Evolutionary conservation across 2,113 vertebrate genomes (phyloP), one percentile per base, ranked within the genome.

Genomic region (Pygoscelis adeliae): DNA sequence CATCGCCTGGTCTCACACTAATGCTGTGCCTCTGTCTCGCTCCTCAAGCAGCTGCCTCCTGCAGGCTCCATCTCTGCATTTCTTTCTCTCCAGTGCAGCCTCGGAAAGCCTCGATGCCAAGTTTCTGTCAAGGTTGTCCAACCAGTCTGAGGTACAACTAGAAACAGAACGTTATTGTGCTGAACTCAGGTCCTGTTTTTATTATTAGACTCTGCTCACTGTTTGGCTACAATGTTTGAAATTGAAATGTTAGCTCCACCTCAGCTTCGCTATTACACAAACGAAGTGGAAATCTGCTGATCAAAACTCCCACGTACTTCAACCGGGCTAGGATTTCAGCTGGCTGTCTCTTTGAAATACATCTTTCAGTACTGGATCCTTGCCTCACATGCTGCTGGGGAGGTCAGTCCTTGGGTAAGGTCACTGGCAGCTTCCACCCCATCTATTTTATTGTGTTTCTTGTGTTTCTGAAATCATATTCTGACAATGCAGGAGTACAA

Each of bases 221-320:
- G 30, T 89, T 96, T 89, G 77, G 89, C 73, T 95, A 65, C 81
- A 74, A 5, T 32, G 67, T 65, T 74, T 65, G 67, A 94, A 77
- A 90, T 18, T 1, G 13, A 87, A 90, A 89, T 71, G 42, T 56
- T 85, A 84, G 70, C 78, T 88, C 29, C 50, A 70, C 58, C 53
- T 89, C 66, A 72, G 82, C 83, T 77, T 74, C 0, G 1, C 56
- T 87, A 5, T 79, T 65, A 88, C 84, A 91, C 29, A 73, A 77
- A 79, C 46, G 21, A 46, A 81, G 71, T 30, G 55, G 58, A 96
- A 97, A 97, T 96, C 78, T 91, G 95, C 87, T 93, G 94, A 96
- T 88, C 66, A 95, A 56, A 95, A 85, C 42, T 58, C n/a, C 73
- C n/a, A 6, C 30, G 81, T 84, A 59, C 84, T 84, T 94, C 29